Conservation (phyloP, 2,888 invertebrate species). For the Ferdinandea cuprea region DNA sequence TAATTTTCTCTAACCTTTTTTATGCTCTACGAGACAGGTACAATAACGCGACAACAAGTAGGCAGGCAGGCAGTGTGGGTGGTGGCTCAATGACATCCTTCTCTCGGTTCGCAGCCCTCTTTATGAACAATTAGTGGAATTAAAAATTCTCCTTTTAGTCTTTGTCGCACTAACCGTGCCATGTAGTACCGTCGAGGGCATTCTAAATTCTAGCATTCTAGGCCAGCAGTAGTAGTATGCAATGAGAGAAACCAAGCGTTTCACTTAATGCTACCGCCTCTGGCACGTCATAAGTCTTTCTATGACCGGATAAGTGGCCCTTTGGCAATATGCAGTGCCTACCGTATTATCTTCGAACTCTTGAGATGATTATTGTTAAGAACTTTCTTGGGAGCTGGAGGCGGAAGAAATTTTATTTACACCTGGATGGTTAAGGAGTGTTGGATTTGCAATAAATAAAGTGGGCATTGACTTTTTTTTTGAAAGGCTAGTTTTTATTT, state of each 20-base stretch:
- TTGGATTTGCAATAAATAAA: too few species aligned
- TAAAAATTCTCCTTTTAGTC: slow-evolving; percentile 49
- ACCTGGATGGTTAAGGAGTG: too few species aligned
- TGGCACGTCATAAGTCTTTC: slow-evolving; percentile 11
- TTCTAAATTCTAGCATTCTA: too few species aligned
- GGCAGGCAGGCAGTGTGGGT: too few species aligned
- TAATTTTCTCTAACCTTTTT: slow-evolving; percentile 44
- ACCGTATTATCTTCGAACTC: slow-evolving; percentile 6
- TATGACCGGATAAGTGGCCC: slow-evolving; percentile 56
- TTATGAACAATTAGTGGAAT: slow-evolving; percentile 66
- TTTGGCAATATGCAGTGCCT: slow-evolving; percentile 21
- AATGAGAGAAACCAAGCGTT: not conserved
- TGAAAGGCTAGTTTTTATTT: too few species aligned
- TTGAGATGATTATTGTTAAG: not conserved
- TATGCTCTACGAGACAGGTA: not conserved
- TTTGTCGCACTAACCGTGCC: not conserved
- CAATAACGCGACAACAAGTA: not conserved
- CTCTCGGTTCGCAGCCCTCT: slow-evolving; percentile 27
- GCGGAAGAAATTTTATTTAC: not conserved
- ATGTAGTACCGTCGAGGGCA: slow-evolving; percentile 10
- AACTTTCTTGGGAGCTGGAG: not conserved
- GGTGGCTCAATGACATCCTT: not conserved
- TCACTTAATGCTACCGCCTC: not conserved
- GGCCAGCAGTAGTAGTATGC: not conserved
- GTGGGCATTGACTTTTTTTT: too few species aligned